phyloP scores from a whole-genome alignment of 1,140 invertebrate species.

The Brachystomella parvula region DNA sequence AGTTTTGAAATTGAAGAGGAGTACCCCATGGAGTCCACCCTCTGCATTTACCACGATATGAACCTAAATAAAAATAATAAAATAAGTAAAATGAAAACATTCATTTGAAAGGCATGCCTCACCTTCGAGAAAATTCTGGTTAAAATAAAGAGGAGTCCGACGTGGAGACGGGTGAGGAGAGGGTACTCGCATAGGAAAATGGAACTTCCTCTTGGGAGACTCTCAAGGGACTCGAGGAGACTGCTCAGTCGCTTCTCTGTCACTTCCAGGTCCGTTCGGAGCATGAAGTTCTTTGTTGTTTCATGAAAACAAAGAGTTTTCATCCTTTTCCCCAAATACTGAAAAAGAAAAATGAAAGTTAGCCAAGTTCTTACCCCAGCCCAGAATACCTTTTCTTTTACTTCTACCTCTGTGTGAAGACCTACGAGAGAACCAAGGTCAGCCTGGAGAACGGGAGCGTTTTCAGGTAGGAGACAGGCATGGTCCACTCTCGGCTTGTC shows the following conservation, averaged over 20 bases:
- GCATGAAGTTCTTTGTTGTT: neutral
- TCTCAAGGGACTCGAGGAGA: neutral
- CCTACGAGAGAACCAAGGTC: too few species aligned
- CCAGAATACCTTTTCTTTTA: too few species aligned
- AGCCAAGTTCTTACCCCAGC: neutral
- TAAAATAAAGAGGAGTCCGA: constrained; percentile 3
- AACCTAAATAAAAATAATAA: neutral
- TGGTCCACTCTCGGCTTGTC: too few species aligned
- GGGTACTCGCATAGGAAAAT: constrained; percentile 9
- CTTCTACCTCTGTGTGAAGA: too few species aligned
- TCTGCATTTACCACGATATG: neutral
- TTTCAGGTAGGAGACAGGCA: too few species aligned
- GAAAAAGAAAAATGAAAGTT: neutral
- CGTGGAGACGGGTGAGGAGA: constrained; percentile 5
- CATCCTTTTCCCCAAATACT: too few species aligned
- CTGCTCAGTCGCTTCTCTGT: neutral
- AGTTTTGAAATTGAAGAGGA: neutral
- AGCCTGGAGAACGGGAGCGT: too few species aligned
- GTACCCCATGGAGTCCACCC: neutral
- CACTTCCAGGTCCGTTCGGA: neutral
- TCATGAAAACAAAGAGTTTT: constrained; percentile 12
- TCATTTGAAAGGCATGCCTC: neutral
- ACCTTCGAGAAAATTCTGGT: neutral
- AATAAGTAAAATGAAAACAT: neutral
- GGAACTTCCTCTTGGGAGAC: neutral